Percentiles rank a stretch among this genome's conserved stretches.
Evolutionary conservation across 2,113 vertebrate genomes (phyloP).

Genomic region (Galeopterus variegatus): DNA sequence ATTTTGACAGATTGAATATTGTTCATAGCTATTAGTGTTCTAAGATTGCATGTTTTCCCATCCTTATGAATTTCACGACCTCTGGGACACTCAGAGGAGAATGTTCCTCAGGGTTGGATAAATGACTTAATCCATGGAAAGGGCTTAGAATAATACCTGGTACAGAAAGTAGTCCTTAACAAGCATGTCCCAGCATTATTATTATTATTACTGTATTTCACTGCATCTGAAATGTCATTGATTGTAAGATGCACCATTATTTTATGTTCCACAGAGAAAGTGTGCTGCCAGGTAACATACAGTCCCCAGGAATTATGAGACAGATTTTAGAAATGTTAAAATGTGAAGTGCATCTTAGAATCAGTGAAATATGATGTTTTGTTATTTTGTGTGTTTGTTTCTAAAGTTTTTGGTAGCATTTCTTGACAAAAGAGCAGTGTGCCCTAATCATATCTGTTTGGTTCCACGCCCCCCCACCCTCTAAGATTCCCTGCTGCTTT

Average conservation of each 20-base stretch:
- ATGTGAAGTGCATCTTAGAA: not conserved
- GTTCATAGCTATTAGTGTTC: constrained; percentile 31
- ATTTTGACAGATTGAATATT: constrained; percentile 4
- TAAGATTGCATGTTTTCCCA: constrained; percentile 8
- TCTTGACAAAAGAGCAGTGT: not conserved
- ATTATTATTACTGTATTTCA: not conserved
- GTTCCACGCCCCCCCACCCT: no score
- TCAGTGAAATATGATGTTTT: not conserved
- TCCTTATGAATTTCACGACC: constrained; percentile 2
- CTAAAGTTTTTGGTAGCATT: not conserved
- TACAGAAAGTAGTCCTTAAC: not conserved
- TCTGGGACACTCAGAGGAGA: not conserved
- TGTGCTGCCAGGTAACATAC: not conserved
- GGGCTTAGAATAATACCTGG: not conserved
- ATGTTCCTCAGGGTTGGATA: not conserved
- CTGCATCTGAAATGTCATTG: constrained; percentile 16
- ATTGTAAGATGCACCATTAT: not conserved
- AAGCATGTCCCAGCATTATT: not conserved
- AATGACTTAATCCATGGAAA: not conserved
- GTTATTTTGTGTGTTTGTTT: not conserved
- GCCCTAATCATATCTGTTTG: not conserved
- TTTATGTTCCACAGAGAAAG: constrained; percentile 40
- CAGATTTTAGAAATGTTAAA: constrained; percentile 11
- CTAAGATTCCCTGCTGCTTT: not conserved
- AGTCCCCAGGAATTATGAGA: not conserved